Conservation (phyloP, 2,797 vertebrate species). For the Gallirallus australis region DNA sequence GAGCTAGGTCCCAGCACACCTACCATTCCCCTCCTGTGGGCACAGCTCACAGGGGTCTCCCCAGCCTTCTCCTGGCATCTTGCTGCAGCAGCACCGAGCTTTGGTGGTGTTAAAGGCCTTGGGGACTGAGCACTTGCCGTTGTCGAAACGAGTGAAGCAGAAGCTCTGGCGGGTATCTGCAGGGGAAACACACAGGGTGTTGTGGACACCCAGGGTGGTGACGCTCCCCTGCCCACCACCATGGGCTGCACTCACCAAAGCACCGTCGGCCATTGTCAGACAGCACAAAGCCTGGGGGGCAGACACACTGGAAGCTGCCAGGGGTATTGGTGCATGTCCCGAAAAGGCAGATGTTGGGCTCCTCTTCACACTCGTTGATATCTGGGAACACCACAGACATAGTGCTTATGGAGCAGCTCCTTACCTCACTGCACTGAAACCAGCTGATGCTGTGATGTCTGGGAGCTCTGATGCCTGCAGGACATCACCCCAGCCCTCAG, state of each 20-base stretch:
- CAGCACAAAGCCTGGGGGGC: conserved; percentile 89
- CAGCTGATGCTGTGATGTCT: neutral
- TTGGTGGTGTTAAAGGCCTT: conserved; percentile 94
- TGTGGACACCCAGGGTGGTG: neutral
- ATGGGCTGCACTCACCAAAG: conserved; percentile 84
- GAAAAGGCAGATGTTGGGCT: conserved; percentile 90
- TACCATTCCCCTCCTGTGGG: conserved; percentile 87
- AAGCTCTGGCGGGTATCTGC: conserved; percentile 93
- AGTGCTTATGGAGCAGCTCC: neutral
- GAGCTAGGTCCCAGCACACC: neutral
- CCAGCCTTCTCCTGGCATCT: conserved; percentile 93
- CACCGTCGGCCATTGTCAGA: conserved; percentile 90
- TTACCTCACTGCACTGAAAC: neutral
- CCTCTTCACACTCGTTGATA: conserved; percentile 91
- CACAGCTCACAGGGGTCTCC: conserved; percentile 96
- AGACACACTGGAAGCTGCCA: conserved; percentile 93
- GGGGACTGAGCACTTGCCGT: conserved; percentile 89
- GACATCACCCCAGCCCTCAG: neutral
- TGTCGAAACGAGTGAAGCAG: conserved; percentile 94
- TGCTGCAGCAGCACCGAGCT: conserved; percentile 93
- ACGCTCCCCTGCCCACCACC: accelerated
- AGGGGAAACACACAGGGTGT: neutral
- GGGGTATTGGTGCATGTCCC: conserved; percentile 92
- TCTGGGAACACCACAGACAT: conserved; percentile 76
- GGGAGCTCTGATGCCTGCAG: neutral